Base-by-base conservation (phyloP, 2,888 invertebrate genomes). In the Agrenia bidenticulata region DNA sequence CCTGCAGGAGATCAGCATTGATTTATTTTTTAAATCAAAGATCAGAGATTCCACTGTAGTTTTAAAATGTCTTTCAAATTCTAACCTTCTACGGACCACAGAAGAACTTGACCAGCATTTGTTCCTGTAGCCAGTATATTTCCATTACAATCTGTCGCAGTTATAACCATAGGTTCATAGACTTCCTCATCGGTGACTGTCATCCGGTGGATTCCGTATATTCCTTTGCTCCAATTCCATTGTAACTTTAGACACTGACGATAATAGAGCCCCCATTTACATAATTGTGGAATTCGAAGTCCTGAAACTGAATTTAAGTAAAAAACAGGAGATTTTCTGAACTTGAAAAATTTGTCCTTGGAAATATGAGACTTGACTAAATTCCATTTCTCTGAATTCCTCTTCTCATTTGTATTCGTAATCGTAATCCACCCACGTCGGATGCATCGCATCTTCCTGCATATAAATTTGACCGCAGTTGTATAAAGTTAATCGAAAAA, bases 251-350 rank as follows among this genome's bases (percentile, higher is more conserved):
- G 23, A 37, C 69, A 61, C 13, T 66, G 65, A 2, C 63, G 60
- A 49, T 42, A 69, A 32, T 66, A 66, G 7, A 42, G 13, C 7
- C 41, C 66, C 70, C 70, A 70, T 9, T 67, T 63, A 37, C 70
- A 70, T 17, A 67, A n/a, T 15, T 32, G 27, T 13, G 37, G 4
- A 13, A 55, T 7, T 23, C 23, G 5, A 9, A 32, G 5, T n/a
- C 37, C 32, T 7, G 64, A 54, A 9, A 61, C 24, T 11, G 45
- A 49, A 17, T 59, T 61, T 7, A 64, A 23, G 1, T 21, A 1
- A 45, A 67, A 67, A 21, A 32, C 23, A 15, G 67, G 67, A 1
- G 67, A 57, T 2, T n/a, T 37, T 49, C 57, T n/a, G 39, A 60
- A 57, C n/a, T 39, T 17, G 17, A 19, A 58, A 2, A 39, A 17